A percentile compares a stretch with the other conserved stretches of the same genome.
Evolutionary conservation across 1,140 invertebrate genomes (phyloP).

Genomic region (Periplaneta americana): DNA sequence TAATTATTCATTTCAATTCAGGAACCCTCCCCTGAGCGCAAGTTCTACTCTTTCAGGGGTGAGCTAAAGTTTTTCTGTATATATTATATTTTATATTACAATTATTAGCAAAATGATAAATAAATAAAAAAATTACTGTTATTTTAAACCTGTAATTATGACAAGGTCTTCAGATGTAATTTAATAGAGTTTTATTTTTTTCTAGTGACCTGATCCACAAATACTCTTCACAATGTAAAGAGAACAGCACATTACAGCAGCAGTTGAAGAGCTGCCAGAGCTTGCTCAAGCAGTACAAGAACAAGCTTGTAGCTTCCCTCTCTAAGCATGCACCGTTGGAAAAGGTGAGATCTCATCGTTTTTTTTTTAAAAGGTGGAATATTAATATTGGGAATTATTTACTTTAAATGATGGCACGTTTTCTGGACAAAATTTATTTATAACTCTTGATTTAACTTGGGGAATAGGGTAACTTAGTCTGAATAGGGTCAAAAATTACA

Average conservation of each 20-base stretch:
- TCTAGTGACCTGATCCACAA: not conserved
- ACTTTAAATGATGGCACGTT: not conserved
- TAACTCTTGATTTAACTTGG: not conserved
- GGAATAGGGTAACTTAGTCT: not conserved
- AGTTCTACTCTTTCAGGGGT: no score
- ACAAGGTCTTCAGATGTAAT: no score
- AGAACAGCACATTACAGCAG: not conserved
- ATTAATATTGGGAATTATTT: not conserved
- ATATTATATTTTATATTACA: not conserved
- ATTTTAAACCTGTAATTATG: not conserved
- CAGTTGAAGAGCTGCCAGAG: not conserved
- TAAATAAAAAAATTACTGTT: not conserved
- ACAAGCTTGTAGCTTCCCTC: not conserved
- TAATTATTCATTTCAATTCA: no score
- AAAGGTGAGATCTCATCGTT: not conserved
- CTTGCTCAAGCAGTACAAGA: not conserved
- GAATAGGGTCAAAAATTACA: no score
- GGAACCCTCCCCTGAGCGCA: no score
- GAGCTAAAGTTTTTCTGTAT: not conserved
- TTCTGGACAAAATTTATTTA: not conserved
- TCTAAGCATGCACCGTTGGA: not conserved
- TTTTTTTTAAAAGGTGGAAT: not conserved
- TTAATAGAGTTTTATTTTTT: not conserved
- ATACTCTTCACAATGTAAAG: not conserved
- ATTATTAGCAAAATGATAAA: not conserved